phyloP scores from a whole-genome alignment of 2,113 vertebrate species.

The Myrmophylax atrothorax region DNA sequence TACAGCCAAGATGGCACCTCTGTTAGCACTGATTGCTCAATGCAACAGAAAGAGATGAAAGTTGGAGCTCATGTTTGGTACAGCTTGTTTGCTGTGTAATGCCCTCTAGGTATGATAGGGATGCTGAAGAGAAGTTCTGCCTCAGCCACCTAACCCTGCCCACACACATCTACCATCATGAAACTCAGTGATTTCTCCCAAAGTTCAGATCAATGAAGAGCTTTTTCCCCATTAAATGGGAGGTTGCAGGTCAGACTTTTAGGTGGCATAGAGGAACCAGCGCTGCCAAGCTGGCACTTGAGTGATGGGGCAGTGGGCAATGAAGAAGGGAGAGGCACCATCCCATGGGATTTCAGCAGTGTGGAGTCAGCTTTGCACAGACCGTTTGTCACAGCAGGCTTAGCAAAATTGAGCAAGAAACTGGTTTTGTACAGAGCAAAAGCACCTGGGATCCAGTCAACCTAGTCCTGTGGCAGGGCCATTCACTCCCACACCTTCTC shows the following conservation, averaged over 20 bases:
- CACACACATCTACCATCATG: neutral
- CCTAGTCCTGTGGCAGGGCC: too few species aligned
- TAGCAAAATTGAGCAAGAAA: neutral
- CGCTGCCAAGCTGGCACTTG: neutral
- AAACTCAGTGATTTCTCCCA: neutral
- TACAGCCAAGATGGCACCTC: neutral
- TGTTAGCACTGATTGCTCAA: neutral
- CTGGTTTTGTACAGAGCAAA: neutral
- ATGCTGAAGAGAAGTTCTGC: neutral
- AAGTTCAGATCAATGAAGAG: neutral
- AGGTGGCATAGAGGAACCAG: neutral
- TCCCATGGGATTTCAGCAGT: neutral
- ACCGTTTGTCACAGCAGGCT: neutral
- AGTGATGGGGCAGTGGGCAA: too few species aligned
- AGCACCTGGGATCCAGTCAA: neutral
- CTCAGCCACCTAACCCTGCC: neutral
- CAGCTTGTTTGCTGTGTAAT: neutral
- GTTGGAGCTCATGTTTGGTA: neutral
- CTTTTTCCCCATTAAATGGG: neutral
- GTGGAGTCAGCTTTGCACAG: neutral
- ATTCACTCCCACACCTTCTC: neutral
- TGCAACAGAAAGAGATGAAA: neutral
- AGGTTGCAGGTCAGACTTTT: neutral
- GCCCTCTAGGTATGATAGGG: rapidly evolving
- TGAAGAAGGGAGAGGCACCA: neutral